Evolutionary conservation across 2,113 vertebrate species (phyloP), one percentile per base, ranked within the genome.

Genomic region (Phalacrocorax brasilianus): DNA sequence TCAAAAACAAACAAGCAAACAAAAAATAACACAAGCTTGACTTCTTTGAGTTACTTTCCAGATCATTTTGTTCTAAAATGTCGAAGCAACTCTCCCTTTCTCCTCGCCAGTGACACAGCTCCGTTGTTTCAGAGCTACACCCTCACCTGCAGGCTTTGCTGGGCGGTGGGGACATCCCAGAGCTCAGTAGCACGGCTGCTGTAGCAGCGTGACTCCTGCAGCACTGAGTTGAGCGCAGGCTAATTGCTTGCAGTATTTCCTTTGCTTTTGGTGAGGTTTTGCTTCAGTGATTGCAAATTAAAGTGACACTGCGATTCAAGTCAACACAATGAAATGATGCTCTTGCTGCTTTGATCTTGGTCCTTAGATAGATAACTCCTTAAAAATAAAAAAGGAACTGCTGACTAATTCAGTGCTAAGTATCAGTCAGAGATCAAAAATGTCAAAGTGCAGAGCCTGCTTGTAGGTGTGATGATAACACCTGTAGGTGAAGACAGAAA

Each of bases 211-310:
- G 70, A 14, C 52, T 95, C 50, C 85, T 26, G 88, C 83, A 70
- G 87, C 80, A 70, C 87, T 4, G 93, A 79, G 89, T 7, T 24
- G 73, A 93, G 89, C 2, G 53, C 74, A 42, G 87, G n/a, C 84
- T 91, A 73, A 93, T 88, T 91, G 94, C 81, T 45, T 45, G 56
- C 59, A 91, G 53, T 40, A 58, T 91, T 93, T 82, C 70, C 87
- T 95, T 76, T 63, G 79, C 92, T 70, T 61, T 86, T 20, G 49
- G 33, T 68, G 70, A 75, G 66, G 89, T 87, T 94, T 82, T 96
- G 93, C 95, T 92, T 87, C 96, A 89, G 50, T 21, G 24, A n/a
- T 11, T 92, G 84, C 91, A 95, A 96, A 96, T 96, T 96, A 94
- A 97, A 97, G 77, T 89, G 91, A 96, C 85, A 85, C 73, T 65